Percentiles rank a stretch among this genome's conserved stretches.
Evolutionary conservation across 1,140 invertebrate species (phyloP).

Genomic region (Platyscapa corneri): DNA sequence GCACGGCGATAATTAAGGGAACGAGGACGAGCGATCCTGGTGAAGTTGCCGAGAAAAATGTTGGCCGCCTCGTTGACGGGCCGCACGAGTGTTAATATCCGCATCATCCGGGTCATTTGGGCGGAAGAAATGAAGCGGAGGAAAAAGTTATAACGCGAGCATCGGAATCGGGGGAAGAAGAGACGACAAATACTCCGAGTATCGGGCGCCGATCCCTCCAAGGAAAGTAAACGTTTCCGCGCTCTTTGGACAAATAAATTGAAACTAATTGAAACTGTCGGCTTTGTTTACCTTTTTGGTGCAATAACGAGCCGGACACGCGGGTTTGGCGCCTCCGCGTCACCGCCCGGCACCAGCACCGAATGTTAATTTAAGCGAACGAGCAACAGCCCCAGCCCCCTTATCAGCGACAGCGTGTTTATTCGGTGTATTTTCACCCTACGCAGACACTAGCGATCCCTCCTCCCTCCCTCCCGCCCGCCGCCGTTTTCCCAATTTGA

Average conservation of each 20-base stretch:
- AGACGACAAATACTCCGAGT: no score
- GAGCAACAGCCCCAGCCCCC: no score
- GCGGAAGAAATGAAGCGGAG: neutral
- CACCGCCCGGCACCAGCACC: no score
- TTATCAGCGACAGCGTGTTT: no score
- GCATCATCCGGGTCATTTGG: slow-evolving; percentile 41
- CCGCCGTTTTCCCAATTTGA: no score
- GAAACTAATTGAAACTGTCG: neutral
- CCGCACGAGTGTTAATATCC: slow-evolving; percentile 24
- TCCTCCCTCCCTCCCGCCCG: no score
- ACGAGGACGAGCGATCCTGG: slow-evolving; percentile 10
- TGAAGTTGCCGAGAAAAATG: neutral
- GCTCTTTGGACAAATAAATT: neutral
- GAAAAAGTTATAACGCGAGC: no score
- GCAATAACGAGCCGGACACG: neutral
- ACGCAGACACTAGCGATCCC: no score
- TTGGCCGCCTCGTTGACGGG: neutral
- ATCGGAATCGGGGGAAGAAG: neutral
- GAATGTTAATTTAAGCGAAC: no score
- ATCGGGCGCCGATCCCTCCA: neutral
- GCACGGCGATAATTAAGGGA: slow-evolving; percentile 40
- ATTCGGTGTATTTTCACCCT: no score
- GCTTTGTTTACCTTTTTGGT: neutral
- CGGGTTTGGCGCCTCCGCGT: no score
- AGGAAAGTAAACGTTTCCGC: neutral